These are phyloP conservation scores for Gambusia yucatana DNA, from an alignment of 2,797 vertebrate species.

Conservation along the genomic window DNA sequence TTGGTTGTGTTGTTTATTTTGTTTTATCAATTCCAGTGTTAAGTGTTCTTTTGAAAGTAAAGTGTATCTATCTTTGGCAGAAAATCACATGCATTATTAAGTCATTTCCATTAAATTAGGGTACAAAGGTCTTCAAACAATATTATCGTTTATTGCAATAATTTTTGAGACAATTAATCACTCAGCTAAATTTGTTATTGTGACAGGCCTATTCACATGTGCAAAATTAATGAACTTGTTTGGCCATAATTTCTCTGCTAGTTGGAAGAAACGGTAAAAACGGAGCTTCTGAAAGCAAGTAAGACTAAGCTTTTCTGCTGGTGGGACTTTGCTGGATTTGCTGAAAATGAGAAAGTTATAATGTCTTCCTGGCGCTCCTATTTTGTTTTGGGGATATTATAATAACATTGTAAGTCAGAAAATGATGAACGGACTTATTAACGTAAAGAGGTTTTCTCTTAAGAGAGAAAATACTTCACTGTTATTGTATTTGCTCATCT, in stretches of 20 bases:
- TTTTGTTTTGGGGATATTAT: not conserved
- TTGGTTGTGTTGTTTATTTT: no score
- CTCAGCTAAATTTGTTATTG: no score
- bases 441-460: not conserved
- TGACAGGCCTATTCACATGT: not conserved
- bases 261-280: not conserved
- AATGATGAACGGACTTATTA: not conserved
- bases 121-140: no score
- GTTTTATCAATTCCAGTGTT: no score
- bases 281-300: not conserved
- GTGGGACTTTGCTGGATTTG: not conserved
- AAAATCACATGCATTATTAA: no score
- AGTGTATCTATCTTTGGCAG: no score
- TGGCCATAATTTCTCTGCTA: not conserved
- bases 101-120: no score
- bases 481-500: constrained; percentile 5
- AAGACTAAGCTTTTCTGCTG: not conserved
- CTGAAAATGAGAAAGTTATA: not conserved
- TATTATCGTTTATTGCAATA: no score
- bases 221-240: not conserved
- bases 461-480: not conserved
- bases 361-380: not conserved
- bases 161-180: no score
- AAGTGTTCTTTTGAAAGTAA: no score
- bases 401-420: not conserved